phyloP scores from a whole-genome alignment of 2,113 vertebrate genomes.

The Apteryx owenii region DNA sequence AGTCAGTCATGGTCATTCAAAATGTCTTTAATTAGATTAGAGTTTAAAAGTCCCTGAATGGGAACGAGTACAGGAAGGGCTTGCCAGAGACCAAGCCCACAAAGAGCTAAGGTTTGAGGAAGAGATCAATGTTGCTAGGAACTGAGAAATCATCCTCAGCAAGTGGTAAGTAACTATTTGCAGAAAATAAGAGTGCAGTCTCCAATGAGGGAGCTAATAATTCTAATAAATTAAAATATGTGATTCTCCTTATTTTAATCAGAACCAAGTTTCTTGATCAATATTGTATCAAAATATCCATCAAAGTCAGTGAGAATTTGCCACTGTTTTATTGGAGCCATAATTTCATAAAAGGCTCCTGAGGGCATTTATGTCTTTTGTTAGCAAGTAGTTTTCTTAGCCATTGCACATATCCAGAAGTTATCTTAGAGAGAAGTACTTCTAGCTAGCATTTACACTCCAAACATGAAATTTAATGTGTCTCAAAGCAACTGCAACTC shows the following conservation, averaged over 20 bases:
- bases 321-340: neutral
- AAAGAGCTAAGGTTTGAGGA: slow-evolving; percentile 37
- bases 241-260: neutral
- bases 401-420: neutral
- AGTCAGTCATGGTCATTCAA: neutral
- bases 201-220: neutral
- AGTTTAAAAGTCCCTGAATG: neutral
- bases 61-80: neutral
- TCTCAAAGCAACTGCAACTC: neutral
- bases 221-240: neutral
- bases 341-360: neutral
- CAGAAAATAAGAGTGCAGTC: neutral
- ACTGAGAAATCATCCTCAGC: slow-evolving; percentile 20
- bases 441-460: neutral
- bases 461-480: neutral
- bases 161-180: neutral
- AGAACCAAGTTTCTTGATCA: neutral
- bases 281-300: neutral
- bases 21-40: neutral
- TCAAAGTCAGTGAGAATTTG: neutral
- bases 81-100: neutral
- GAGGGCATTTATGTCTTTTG: accelerated
- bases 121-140: slow-evolving; percentile 11
- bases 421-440: neutral
- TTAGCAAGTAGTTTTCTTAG: neutral